phyloP scores from a whole-genome alignment of 2,113 vertebrate species.

The Aleadryas rufinucha region DNA sequence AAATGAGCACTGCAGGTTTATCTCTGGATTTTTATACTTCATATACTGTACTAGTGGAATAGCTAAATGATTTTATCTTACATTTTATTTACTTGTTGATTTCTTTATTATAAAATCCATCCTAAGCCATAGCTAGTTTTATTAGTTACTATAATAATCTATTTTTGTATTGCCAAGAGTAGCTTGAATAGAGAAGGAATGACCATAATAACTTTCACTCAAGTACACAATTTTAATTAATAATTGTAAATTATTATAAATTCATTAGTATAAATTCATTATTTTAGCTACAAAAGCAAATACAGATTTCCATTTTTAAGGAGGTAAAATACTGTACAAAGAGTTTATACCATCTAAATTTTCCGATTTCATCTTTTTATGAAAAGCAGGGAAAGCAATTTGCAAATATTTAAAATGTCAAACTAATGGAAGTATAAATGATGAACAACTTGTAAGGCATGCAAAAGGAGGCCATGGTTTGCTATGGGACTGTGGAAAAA shows the following conservation, averaged over 20 bases:
- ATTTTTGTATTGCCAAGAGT: not conserved
- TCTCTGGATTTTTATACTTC: not conserved
- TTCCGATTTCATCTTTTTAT: not conserved
- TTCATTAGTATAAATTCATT: not conserved
- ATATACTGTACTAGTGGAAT: not conserved
- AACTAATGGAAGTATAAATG: constrained; percentile 28
- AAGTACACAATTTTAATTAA: not conserved
- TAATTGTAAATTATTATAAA: not conserved
- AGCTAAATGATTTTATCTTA: not conserved
- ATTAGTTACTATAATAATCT: not conserved
- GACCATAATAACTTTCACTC: not conserved
- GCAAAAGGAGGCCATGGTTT: not conserved
- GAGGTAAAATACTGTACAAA: not conserved
- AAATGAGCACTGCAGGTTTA: not conserved
- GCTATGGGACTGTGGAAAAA: constrained; percentile 11
- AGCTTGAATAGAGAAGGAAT: not conserved
- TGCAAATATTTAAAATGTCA: constrained; percentile 45
- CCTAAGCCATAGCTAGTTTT: not conserved
- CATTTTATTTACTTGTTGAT: not conserved
- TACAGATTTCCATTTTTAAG: not conserved
- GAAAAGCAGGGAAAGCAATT: constrained; percentile 21
- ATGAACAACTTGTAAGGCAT: constrained; percentile 21
- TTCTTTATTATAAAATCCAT: not conserved
- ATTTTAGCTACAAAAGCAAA: not conserved
- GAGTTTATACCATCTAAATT: not conserved